Conservation (phyloP, 2,888 invertebrate species). For the Sisyra terminalis region DNA sequence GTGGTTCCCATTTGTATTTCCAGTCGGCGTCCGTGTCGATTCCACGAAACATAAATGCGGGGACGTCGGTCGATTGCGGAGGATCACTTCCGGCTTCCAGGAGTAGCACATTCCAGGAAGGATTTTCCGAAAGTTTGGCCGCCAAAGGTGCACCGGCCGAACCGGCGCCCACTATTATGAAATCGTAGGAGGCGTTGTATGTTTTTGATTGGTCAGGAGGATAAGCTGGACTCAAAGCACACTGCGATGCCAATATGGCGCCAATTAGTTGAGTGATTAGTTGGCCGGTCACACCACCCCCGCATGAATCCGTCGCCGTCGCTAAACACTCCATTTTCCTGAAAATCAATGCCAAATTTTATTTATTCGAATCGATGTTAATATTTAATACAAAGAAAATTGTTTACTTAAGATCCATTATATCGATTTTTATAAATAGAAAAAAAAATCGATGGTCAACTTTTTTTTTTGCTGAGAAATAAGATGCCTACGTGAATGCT, state of each 20-base stretch:
- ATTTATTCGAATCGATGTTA: no score
- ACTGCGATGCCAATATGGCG: conserved; percentile 5
- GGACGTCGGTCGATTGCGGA: conserved; percentile 21
- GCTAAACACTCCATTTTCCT: conserved; percentile 5
- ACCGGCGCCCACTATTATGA: conserved; percentile 30
- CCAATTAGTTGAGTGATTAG: conserved; percentile 7
- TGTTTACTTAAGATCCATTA: no score
- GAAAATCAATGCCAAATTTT: no score
- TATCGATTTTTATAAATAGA: no score
- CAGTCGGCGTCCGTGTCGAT: conserved; percentile 20
- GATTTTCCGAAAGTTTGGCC: conserved; percentile 17
- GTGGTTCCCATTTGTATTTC: conserved; percentile 30
- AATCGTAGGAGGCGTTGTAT: conserved; percentile 24
- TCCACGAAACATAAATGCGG: conserved; percentile 21
- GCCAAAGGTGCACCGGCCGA: conserved; percentile 24
- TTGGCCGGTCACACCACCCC: conserved; percentile 2
- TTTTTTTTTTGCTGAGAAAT: no score
- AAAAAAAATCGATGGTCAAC: no score
- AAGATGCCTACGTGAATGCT: no score
- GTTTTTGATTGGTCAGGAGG: conserved; percentile 1
- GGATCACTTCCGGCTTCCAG: conserved; percentile 24
- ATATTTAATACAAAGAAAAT: no score
- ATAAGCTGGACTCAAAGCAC: conserved; percentile 4
- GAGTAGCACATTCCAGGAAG: conserved; percentile 18
- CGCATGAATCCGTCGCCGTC: conserved; percentile 4